These are phyloP conservation scores for Frankliniella fusca DNA, from an alignment of 2,888 invertebrate genomes.

Conservation along the genomic window DNA sequence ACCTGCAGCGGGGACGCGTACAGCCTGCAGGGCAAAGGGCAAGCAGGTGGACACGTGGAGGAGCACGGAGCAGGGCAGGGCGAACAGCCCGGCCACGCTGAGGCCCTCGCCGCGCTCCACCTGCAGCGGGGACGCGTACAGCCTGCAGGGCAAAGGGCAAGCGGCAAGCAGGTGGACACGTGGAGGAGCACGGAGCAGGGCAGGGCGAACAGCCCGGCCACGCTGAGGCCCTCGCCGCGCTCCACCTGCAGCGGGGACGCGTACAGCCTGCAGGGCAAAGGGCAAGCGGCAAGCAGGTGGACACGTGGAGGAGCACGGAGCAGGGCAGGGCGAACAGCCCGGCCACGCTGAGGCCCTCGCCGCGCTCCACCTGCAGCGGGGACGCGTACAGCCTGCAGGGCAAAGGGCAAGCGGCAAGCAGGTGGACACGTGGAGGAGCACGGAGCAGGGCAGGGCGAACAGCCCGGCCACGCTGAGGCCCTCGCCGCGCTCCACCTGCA, in stretches of 20 bases:
- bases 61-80: constrained; percentile 56
- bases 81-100: constrained; percentile 53
- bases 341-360: constrained; percentile 54
- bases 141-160: constrained; percentile 46
- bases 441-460: constrained; percentile 55
- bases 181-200: constrained; percentile 57
- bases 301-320: constrained; percentile 57
- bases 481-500: constrained; percentile 53
- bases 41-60: constrained; percentile 61
- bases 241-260: constrained; percentile 53
- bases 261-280: constrained; percentile 49
- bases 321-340: constrained; percentile 56
- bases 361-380: constrained; percentile 51
- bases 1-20: constrained; percentile 55
- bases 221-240: constrained; percentile 53
- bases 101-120: constrained; percentile 54
- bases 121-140: constrained; percentile 55
- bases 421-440: constrained; percentile 59
- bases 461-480: constrained; percentile 55
- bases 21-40: constrained; percentile 51
- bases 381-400: constrained; percentile 54
- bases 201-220: constrained; percentile 55
- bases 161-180: constrained; percentile 60
- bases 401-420: constrained; percentile 52
- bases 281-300: constrained; percentile 58